Conservation (phyloP, 2,888 invertebrate species). For the Synanthedon andrenaeformis region DNA sequence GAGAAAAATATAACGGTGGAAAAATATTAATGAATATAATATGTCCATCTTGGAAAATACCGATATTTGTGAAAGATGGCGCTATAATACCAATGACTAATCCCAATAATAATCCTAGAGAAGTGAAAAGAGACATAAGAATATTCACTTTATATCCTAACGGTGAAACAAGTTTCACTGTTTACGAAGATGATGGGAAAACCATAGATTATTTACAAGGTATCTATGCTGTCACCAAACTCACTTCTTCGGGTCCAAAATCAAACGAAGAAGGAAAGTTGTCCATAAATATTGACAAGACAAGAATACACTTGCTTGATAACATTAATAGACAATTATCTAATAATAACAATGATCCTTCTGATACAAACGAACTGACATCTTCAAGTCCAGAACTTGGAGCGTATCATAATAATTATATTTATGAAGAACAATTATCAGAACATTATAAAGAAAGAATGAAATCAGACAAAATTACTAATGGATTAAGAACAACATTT, state of each 20-base stretch:
- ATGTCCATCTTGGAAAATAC: constrained; percentile 53
- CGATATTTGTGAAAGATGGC: constrained; percentile 52
- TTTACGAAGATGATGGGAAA: constrained; percentile 58
- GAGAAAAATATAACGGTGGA: constrained; percentile 51
- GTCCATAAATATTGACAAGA: constrained; percentile 35
- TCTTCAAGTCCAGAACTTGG: too few species aligned
- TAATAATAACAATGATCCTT: too few species aligned
- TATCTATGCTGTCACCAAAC: constrained; percentile 31
- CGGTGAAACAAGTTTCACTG: constrained; percentile 26
- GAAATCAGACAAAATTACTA: too few species aligned
- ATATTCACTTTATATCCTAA: constrained; percentile 46
- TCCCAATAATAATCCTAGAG: constrained; percentile 46
- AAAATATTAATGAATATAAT: constrained; percentile 43
- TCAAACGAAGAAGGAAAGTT: constrained; percentile 30
- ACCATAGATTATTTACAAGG: constrained; percentile 35
- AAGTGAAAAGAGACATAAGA: constrained; percentile 39
- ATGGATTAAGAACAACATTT: too few species aligned
- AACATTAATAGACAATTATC: too few species aligned
- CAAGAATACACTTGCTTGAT: constrained; percentile 19
- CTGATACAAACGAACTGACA: too few species aligned
- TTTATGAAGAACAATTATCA: too few species aligned
- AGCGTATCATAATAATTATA: too few species aligned
- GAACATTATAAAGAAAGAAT: too few species aligned
- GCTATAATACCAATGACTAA: constrained; percentile 54
- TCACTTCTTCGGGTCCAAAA: constrained; percentile 22